Percentiles rank a stretch among this genome's conserved stretches.
Evolutionary conservation across 1,140 invertebrate species (phyloP).

Genomic region (Macrobrachium rosenbergii): DNA sequence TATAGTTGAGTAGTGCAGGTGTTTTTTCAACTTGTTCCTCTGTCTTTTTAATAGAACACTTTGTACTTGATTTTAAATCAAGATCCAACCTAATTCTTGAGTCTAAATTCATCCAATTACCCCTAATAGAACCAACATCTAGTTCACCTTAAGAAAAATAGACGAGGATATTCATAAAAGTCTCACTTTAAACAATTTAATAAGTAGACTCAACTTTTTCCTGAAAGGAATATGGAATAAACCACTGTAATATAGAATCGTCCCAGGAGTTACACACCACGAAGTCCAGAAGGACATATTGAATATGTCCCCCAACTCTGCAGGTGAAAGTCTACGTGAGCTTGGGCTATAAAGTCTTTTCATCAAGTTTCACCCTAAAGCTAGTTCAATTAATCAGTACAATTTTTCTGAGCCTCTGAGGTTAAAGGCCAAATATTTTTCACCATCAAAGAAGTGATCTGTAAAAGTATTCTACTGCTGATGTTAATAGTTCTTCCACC

Average conservation of each 20-base stretch:
- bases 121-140: no score
- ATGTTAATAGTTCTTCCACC: slow-evolving; percentile 2
- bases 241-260: slow-evolving; percentile 47
- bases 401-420: neutral
- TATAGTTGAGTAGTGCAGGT: no score
- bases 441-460: neutral
- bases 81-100: no score
- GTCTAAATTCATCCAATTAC: no score
- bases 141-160: no score
- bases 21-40: no score
- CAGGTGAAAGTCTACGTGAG: neutral
- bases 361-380: neutral
- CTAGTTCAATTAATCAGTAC: neutral
- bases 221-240: slow-evolving; percentile 53
- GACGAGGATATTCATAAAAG: no score
- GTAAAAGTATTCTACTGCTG: neutral
- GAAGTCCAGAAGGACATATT: slow-evolving; percentile 42
- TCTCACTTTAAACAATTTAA: no score
- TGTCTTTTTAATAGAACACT: no score
- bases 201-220: slow-evolving; percentile 10
- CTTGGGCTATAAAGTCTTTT: neutral
- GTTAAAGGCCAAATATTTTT: neutral
- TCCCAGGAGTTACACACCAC: slow-evolving; percentile 29
- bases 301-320: no score
- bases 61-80: no score